These are phyloP conservation scores for Girardia tigrina DNA, from an alignment of 2,888 invertebrate genomes.

Conservation along the genomic window DNA sequence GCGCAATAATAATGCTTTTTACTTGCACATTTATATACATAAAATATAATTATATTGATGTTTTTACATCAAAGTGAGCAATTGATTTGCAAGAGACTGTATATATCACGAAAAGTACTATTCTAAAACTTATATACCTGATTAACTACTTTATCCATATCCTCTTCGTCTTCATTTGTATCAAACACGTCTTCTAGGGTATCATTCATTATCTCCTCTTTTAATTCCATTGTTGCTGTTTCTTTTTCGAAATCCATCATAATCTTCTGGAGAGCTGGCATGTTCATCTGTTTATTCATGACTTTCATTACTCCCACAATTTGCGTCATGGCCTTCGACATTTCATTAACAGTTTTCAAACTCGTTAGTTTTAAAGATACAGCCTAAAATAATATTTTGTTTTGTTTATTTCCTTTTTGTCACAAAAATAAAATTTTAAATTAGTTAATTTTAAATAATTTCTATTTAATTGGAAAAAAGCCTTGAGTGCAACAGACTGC, in stretches of 20 bases:
- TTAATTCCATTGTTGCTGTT: background rate
- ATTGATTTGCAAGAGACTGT: too few relatives aligned
- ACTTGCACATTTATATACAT: too few relatives aligned
- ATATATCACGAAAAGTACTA: too few relatives aligned
- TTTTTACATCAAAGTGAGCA: too few relatives aligned
- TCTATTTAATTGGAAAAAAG: background rate
- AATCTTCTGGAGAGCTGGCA: background rate
- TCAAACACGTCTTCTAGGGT: constrained; percentile 73
- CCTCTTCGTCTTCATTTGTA: constrained; percentile 77
- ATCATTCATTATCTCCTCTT: constrained; percentile 57
- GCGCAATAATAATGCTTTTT: too few relatives aligned
- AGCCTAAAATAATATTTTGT: background rate
- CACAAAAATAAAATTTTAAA: background rate
- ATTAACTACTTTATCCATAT: constrained; percentile 67
- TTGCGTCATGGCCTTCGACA: background rate
- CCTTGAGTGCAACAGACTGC: background rate
- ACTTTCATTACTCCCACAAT: background rate
- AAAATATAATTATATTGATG: too few relatives aligned
- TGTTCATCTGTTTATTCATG: background rate
- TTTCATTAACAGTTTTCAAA: background rate
- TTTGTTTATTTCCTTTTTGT: background rate
- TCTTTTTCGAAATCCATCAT: constrained; percentile 14
- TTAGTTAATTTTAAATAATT: background rate
- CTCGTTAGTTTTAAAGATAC: background rate
- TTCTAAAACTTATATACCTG: too few relatives aligned